These are phyloP conservation scores for Dioctria rufipes DNA, from an alignment of 2,888 invertebrate genomes.

Conservation along the genomic window DNA sequence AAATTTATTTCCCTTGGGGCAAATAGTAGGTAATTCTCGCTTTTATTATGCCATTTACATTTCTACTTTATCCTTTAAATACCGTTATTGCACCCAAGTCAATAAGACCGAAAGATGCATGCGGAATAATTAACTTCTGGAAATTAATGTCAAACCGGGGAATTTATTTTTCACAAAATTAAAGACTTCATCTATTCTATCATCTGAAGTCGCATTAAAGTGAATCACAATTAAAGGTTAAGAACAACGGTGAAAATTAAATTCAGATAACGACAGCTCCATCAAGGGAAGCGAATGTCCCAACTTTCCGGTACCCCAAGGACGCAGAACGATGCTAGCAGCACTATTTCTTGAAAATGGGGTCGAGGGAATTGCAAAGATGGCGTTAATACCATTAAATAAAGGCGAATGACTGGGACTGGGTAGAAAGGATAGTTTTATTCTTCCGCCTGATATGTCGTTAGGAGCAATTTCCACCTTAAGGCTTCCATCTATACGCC, in stretches of 20 bases:
- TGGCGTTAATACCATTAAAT: constrained; percentile 25
- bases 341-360: constrained; percentile 11
- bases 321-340: constrained; percentile 11
- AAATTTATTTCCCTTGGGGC: background rate
- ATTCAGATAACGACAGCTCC: background rate
- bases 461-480: background rate
- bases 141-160: background rate
- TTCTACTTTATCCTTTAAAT: constrained; percentile 1
- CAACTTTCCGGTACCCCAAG: background rate
- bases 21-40: background rate
- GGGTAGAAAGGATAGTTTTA: constrained; percentile 34
- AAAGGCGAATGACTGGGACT: background rate
- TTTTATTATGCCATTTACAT: background rate
- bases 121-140: constrained; percentile 27
- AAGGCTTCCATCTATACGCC: constrained; percentile 4
- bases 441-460: constrained; percentile 17
- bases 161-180: constrained; percentile 21
- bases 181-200: constrained; percentile 8
- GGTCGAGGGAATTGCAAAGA: constrained; percentile 27
- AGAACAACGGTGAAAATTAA: constrained; percentile 32
- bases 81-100: constrained; percentile 22
- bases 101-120: background rate
- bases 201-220: constrained; percentile 26
- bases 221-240: constrained; percentile 37
- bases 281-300: background rate